Base-by-base conservation (phyloP, 2,113 vertebrate species). In the Neolamprologus devosi region DNA sequence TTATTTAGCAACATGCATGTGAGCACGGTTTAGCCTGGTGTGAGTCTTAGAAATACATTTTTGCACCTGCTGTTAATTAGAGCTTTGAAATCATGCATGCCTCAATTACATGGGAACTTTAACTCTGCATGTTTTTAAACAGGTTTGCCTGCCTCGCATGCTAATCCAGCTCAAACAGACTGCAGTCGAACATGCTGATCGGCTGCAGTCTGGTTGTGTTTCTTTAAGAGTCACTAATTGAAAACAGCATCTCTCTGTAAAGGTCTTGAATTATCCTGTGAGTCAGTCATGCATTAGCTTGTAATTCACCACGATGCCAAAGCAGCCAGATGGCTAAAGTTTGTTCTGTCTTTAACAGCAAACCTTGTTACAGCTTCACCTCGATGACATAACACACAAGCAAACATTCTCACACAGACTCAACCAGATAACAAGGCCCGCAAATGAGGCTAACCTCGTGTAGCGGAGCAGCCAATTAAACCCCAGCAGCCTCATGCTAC, bases 391-490 rank as follows among this genome's bases (percentile, higher is more conserved):
- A 23, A 35, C 16, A 80, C 33, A 40, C 79, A 83, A 14, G 42
- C 42, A 45, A 14, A 65, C 47, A n/a, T 4, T 13, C 26, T 47
- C 82, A 7, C 63, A 60, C 81, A n/a, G 7, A 9, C 57, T 75
- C 21, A 3, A 45, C 47, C 8, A 26, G 49, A 86, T 91, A 94
- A 88, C 87, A 80, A 92, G 91, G 42, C 60, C 87, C 9, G 23
- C 83, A 91, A 89, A 87, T 87, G 83, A 90, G 85, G 83, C 85
- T 80, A 86, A 83, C 82, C 81, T 85, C 51, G 4, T 42, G 90
- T 58, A 80, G 82, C 57, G 2, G 82, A 88, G 84, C 78, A 80
- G 85, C 85, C 90, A 92, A 92, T 94, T 92, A 93, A 80, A 84
- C 42, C 60, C 54, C 83, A 10, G 78, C 86, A 60, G 86, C 68